These are phyloP conservation scores for Chaetodon trifasciatus DNA, from an alignment of 2,797 vertebrate genomes.

Conservation along the genomic window DNA sequence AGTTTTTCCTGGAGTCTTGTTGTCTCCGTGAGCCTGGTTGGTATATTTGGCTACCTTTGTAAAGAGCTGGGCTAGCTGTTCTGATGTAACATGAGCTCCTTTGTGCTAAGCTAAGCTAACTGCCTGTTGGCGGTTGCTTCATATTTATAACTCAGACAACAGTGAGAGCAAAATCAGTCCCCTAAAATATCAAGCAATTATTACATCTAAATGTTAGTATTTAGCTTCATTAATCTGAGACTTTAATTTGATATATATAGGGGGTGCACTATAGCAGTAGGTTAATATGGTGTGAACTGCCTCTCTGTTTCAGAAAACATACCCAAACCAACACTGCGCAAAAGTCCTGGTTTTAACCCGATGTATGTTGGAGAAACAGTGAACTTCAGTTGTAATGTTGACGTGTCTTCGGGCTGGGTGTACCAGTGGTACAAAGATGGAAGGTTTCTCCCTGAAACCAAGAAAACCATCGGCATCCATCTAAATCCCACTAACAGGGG, in stretches of 20 bases:
- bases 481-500: constrained; percentile 2
- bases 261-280: not conserved
- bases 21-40: too few relatives aligned
- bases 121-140: too few relatives aligned
- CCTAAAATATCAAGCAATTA: not conserved
- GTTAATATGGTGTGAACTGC: not conserved
- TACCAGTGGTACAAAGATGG: constrained; percentile 68
- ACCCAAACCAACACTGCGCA: constrained; percentile 46
- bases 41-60: too few relatives aligned
- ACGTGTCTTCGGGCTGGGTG: constrained; percentile 55
- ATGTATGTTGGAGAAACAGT: constrained; percentile 70
- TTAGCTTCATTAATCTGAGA: too few relatives aligned
- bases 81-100: too few relatives aligned
- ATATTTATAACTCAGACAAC: too few relatives aligned
- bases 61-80: too few relatives aligned
- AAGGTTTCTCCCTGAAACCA: fast-evolving
- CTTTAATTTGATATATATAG: too few relatives aligned
- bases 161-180: too few relatives aligned
- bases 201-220: not conserved
- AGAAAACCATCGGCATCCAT: not conserved
- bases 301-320: constrained; percentile 42
- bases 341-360: not conserved
- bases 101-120: too few relatives aligned
- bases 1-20: too few relatives aligned
- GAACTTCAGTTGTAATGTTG: constrained; percentile 56